Base-by-base conservation (phyloP, 2,888 invertebrate genomes). In the Drosophila recens region DNA sequence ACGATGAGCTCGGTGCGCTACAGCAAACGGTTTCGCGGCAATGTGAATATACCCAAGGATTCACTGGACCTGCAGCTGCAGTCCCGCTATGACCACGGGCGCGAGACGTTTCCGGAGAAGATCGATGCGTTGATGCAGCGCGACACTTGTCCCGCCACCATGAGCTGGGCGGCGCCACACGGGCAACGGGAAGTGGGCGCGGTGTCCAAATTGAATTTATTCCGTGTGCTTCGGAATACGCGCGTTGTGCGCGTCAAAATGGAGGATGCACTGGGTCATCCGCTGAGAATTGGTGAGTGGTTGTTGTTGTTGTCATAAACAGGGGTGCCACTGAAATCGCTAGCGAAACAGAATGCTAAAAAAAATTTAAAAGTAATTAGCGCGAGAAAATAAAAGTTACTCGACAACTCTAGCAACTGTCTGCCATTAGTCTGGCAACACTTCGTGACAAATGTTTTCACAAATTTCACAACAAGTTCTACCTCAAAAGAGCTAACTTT, bases 181-280 rank as follows among this genome's bases (percentile, higher is more conserved):
- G 79, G 76, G 0, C 65, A 69, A n/a, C 67, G 52, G 15, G 89
- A 89, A 13, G 67, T 82, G 3, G 87, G 89, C 0, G 63, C 77
- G 6, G 61, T 46, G 1, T 1, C 75, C 13, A 96, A 54, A 13
- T 4, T 68, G 0, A 72, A 74, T 49, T 10, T 73, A 0, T 96
- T 96, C 94, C 94, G 96, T 10, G 93, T 95, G 34, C 90, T 96
- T 10, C 93, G 95, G 54, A 97, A 97, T 81, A 94, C 95, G 0
- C 81, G 75, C 40, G 79, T 90, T 33, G 65, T 91, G 3, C 68
- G 78, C 0, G 89, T 86, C 91, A 94, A 81, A 85, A 89, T 65
- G 93, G 93, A 45, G 2, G 90, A 87, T 15, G 90, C 92, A 3
- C 87, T 92, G 17, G 87, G 91, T 3, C 92, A 94, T 90, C 94